Conservation (phyloP, 2,797 vertebrate species). For the Tapera naevia region DNA sequence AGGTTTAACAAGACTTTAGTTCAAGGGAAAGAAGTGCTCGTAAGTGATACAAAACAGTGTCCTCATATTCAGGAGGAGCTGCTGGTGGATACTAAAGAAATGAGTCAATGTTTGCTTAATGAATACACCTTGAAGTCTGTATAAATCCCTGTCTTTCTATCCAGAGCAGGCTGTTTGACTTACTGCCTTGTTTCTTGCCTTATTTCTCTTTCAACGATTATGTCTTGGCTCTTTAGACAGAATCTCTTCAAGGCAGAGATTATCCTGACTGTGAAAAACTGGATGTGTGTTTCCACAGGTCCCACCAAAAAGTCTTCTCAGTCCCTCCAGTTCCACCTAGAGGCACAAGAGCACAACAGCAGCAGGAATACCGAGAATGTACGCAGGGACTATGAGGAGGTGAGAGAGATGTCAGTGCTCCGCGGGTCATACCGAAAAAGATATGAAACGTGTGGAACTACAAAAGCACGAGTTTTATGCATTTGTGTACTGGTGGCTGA, state of each 20-base stretch:
- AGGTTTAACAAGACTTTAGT: background rate
- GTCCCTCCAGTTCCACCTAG: slow-evolving; percentile 54
- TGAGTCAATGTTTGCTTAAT: background rate
- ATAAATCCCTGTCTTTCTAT: background rate
- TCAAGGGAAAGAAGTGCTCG: background rate
- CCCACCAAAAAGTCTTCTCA: background rate
- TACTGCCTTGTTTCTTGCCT: background rate
- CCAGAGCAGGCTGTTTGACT: background rate
- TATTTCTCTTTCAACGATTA: background rate
- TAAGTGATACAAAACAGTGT: background rate
- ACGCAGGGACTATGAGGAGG: background rate
- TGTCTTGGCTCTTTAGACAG: background rate
- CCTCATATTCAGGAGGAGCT: background rate
- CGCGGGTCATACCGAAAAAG: background rate
- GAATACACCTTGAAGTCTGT: background rate
- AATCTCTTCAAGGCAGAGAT: background rate
- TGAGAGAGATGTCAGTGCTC: background rate
- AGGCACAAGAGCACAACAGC: slow-evolving; percentile 17
- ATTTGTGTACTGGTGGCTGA: background rate
- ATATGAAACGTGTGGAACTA: background rate
- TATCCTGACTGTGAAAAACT: background rate
- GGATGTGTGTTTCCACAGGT: background rate
- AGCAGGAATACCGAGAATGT: background rate
- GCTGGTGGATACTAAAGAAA: background rate
- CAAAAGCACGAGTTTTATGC: background rate